Evolutionary conservation across 2,113 vertebrate genomes (phyloP).

Genomic region (Antennarius striatus): DNA sequence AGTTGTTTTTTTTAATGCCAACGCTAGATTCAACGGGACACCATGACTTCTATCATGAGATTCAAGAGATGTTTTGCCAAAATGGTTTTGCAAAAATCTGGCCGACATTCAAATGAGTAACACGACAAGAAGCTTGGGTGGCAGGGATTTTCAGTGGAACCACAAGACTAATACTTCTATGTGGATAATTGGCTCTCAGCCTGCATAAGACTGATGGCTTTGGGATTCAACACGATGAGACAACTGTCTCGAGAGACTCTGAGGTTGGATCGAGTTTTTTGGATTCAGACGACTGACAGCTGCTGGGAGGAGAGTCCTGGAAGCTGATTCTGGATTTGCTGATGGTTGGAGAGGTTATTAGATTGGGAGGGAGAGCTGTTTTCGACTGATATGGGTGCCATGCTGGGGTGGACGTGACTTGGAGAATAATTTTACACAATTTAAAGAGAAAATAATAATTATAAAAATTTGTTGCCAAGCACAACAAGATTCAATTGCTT

Average conservation of each 20-base stretch:
- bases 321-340: slow-evolving; percentile 24
- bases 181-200: slow-evolving; percentile 28
- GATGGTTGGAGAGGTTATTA: slow-evolving; percentile 20
- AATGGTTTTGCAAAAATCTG: neutral
- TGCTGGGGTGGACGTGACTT: neutral
- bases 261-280: slow-evolving; percentile 23
- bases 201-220: slow-evolving; percentile 9
- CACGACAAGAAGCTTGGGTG: slow-evolving; percentile 8
- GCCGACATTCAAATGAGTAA: slow-evolving; percentile 7
- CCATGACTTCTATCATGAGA: neutral
- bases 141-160: slow-evolving; percentile 8
- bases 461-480: too few species aligned
- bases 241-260: slow-evolving; percentile 22
- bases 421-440: too few species aligned
- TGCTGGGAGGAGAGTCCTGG: slow-evolving; percentile 58
- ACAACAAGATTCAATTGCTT: too few species aligned
- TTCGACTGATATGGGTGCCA: neutral
- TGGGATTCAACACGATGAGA: slow-evolving; percentile 30
- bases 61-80: neutral
- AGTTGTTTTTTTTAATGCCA: too few species aligned
- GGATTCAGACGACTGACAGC: slow-evolving; percentile 41
- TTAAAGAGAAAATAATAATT: too few species aligned
- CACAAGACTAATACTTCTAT: slow-evolving; percentile 2
- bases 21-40: neutral
- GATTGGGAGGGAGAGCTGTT: slow-evolving; percentile 6